Base-by-base conservation (phyloP, 2,113 vertebrate species). In the Lophius piscatorius region DNA sequence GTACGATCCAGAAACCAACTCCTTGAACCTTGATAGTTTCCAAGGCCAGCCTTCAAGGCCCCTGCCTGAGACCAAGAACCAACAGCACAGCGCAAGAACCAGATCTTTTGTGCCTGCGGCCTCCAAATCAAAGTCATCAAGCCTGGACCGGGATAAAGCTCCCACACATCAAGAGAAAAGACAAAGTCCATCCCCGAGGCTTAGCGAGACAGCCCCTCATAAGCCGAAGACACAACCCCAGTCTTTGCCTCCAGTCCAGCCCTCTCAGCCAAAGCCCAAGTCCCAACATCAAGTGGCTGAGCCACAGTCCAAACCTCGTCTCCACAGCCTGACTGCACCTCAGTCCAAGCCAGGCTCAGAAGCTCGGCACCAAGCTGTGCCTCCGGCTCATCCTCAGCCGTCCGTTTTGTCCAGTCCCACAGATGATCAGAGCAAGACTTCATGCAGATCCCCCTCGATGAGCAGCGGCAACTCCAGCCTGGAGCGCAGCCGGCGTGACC, bases 1-100 rank as follows among this genome's bases (percentile, higher is more conserved):
- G 0, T 98, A 98, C 12, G 89, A 97, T 84, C 96, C 95, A 16
- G 89, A 93, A 31, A 94, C 90, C 73, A 93, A 85, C 80, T 86
- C 88, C 38, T 57, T 91, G 51, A 91, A 78, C 56, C 52, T 91
- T n/a, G 66, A 88, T n/a, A 74, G 65, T 34, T 85, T 80, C 42
- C 88, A 58, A 1, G 76, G 83, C 42, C 35, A 84, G 10, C 82
- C 82, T n/a, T 70, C 85, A 40, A 80, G 61, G 38, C 78, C 90
- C 66, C 39, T 63, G 7, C 73, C 82, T 29, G 65, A 84, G 20
- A 85, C 80, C 51, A 90, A 80, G 65, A 86, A 63, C 9, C 79
- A 81, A 9, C 51, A 77, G 23, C 82, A 84, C 70, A 78, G 72
- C 65, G 83, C 75, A 18, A 76, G 86, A 1, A 76, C 91, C 56